Conservation (phyloP, 37 sponge, comb jelly and placozoan genomes). For the Geodia barretti region DNA sequence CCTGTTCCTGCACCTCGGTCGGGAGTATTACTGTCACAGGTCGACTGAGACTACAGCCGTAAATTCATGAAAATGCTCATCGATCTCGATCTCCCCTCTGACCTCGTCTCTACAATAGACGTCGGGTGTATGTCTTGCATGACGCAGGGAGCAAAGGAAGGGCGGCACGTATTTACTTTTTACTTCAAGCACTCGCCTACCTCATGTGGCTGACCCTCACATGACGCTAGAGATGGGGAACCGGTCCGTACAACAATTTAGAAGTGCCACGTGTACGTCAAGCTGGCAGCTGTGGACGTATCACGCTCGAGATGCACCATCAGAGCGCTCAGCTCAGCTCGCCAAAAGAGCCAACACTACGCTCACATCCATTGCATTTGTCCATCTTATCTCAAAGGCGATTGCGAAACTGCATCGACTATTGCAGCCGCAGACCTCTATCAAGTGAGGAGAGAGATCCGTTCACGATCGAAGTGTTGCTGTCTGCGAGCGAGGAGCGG, state of each 20-base stretch:
- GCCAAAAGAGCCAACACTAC: slow-evolving; percentile 51
- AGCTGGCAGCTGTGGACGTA: slow-evolving; percentile 54
- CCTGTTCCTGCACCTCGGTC: slow-evolving; percentile 70
- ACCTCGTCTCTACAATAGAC: slow-evolving; percentile 70
- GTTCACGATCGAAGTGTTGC: slow-evolving; percentile 59
- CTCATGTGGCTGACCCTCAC: slow-evolving; percentile 39
- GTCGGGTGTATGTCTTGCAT: slow-evolving; percentile 51
- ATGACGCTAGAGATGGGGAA: slow-evolving; percentile 66
- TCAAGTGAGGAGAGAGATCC: slow-evolving; percentile 64
- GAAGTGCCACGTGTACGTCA: slow-evolving; percentile 75
- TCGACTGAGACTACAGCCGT: slow-evolving; percentile 28
- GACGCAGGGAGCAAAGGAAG: slow-evolving; percentile 24
- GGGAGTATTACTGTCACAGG: slow-evolving; percentile 75
- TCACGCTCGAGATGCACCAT: slow-evolving; percentile 53
- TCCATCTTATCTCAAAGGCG: slow-evolving; percentile 55
- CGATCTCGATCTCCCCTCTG: slow-evolving; percentile 55
- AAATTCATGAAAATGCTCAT: slow-evolving; percentile 60
- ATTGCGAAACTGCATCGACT: slow-evolving; percentile 43
- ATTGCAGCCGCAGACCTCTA: slow-evolving; percentile 41
- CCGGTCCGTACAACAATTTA: slow-evolving; percentile 82
- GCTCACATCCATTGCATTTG: slow-evolving; percentile 71
- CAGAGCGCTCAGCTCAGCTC: slow-evolving; percentile 55
- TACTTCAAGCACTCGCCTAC: slow-evolving; percentile 37
- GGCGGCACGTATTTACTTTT: slow-evolving; percentile 61
- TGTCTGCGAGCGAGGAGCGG: slow-evolving; percentile 46